phyloP scores from a whole-genome alignment of 2,888 invertebrate species.

The Himalopsyche japonica region DNA sequence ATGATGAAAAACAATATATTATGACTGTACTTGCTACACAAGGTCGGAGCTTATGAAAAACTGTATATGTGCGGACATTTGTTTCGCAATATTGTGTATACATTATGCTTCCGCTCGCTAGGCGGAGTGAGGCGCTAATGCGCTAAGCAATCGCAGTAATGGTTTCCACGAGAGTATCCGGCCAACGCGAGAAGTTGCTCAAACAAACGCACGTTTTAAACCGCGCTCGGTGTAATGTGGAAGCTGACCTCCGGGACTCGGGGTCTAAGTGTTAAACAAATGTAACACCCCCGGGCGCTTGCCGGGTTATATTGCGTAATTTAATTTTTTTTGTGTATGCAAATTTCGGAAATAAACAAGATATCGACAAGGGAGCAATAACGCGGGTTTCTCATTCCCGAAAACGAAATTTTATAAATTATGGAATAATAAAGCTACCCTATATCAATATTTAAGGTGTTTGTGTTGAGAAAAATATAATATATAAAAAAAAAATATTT shows the following conservation, averaged over 20 bases:
- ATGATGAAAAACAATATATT: no score
- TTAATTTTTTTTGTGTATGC: not conserved
- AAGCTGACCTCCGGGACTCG: not conserved
- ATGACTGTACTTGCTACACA: no score
- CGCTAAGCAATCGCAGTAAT: not conserved
- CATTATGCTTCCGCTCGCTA: not conserved
- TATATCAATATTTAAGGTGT: no score
- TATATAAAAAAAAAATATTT: no score
- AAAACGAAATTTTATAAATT: no score
- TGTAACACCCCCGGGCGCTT: not conserved
- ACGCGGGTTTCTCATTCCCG: not conserved
- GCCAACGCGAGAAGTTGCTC: not conserved
- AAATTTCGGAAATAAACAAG: not conserved
- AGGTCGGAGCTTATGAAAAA: not conserved
- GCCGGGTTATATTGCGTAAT: not conserved
- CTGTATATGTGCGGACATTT: not conserved
- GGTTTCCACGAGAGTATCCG: not conserved
- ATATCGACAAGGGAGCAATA: not conserved
- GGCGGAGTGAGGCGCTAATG: not conserved
- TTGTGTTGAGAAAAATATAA: no score
- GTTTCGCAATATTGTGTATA: not conserved
- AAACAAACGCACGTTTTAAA: not conserved
- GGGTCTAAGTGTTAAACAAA: not conserved
- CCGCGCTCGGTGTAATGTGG: not conserved
- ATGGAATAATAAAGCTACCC: no score